Evolutionary conservation across 1,140 invertebrate genomes (phyloP), one percentile per base, ranked within the genome.

Genomic region (Leptinotarsa undecemlineata): DNA sequence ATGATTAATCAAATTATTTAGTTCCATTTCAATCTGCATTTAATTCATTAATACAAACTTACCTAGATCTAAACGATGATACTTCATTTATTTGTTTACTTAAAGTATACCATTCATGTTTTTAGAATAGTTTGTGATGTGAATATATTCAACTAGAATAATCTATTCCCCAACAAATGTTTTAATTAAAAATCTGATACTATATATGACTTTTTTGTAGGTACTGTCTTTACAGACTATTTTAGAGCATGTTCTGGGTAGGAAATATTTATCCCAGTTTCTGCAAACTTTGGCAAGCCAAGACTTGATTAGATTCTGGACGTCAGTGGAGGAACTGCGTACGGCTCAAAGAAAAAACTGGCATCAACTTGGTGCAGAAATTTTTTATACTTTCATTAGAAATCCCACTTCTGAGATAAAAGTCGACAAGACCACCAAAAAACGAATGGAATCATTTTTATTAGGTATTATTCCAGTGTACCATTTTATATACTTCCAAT

Each of bases 351-450:
- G 91, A 79, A 91, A 90, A 71, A 90, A 90, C 72, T 94, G 92
- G 88, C 94, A 96, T 86, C 94, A 96, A 78, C 85, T 96, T n/a
- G 95, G 92, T 15, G 92, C 93, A 47, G 94, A 96, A 83, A 95
- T 96, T 77, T 96, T 95, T 86, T 95, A 96, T 80, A 95, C 93
- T 15, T 96, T 94, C 80, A 93, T 96, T 74, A 88, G 91, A 74
- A 92, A 92, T 64, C 91, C 92, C 6, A 92, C 90, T 72, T 91
- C 92, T 2, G 92, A 93, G 82, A 92, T 95, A 73, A 93, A 94
- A 87, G 90, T 93, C 63, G 91, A 92, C 81, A 94, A 93, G 85
- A 88, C 87, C 70, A 88, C 90, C 3, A 88, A 92, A 63, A 95
- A 95, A 83, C 89, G 91, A 73, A 96, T 97, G 90, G 95, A 97